Base-by-base conservation (phyloP, 2,113 vertebrate species). In the Seriola rivoliana region DNA sequence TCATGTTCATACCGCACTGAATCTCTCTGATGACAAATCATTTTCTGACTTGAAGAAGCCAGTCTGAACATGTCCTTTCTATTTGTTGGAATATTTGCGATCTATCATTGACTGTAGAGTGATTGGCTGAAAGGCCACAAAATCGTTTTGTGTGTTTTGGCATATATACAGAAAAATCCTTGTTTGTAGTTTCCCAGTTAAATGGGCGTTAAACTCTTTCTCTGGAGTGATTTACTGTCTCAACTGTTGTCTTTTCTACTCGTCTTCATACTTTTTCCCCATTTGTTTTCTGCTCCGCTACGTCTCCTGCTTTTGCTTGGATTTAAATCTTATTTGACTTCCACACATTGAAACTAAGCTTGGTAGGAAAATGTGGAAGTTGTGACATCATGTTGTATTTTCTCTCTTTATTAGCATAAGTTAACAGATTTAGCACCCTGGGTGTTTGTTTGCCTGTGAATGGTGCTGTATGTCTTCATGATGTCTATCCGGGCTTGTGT, bases 371-470 rank as follows among this genome's bases (percentile, higher is more conserved):
- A 81, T 54, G 8, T 54, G 59, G 65, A 78, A 14, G 34, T 36
- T 48, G 11, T 59, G n/a, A 42, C 21, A 25, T 34, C 17, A 11
- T 8, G 13, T 0, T 42, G 8, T 48, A 14, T 77, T 57, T 57
- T 59, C 8, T 71, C 5, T 70, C 62, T 58, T 46, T 54, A n/a
- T 59, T 5, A 16, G 13, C 0, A 0, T 23, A 36, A 40, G 38
- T 6, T 8, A 29, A 4, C 48, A 73, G 16, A 80, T 59, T 52
- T 76, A 50, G 57, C 44, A 32, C 44, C 32, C 4, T 54, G 44
- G 13, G 25, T 25, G 36, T 48, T 13, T 69, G 76, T 81, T 64
- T 55, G 10, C 17, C 55, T 44, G 38, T 38, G 42, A 69, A 52
- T 44, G 57, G 23, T 36, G 40, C 57, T 71, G 19, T 1, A 2